Conservation (phyloP, 2,797 vertebrate species). For the Stomatorhinus walkeri region DNA sequence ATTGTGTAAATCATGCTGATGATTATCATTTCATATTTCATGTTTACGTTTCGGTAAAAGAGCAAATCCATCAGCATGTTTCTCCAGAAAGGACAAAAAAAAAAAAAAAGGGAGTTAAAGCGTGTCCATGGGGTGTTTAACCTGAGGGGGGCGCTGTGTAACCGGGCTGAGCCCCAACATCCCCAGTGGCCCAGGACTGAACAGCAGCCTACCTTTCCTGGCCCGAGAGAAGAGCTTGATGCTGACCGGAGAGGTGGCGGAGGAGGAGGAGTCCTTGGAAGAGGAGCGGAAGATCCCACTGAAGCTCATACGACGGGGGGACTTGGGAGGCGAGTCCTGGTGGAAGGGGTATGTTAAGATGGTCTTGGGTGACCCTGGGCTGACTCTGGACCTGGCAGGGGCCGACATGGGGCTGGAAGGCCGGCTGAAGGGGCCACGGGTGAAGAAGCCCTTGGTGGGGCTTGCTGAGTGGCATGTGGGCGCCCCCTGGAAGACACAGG, state of each 20-base stretch:
- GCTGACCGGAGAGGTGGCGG: constrained; percentile 71
- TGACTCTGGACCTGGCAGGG: constrained; percentile 65
- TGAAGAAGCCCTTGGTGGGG: constrained; percentile 74
- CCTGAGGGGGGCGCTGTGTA: background rate
- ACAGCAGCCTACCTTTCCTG: constrained; percentile 78
- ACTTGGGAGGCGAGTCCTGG: constrained; percentile 82
- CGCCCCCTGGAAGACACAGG: constrained; percentile 63
- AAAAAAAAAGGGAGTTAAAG: background rate
- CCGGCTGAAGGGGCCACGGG: constrained; percentile 61
- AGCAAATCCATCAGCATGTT: background rate
- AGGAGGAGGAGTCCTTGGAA: constrained; percentile 73
- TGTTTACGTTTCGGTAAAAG: background rate
- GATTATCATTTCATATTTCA: background rate
- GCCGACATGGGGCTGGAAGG: constrained; percentile 75
- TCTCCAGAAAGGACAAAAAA: background rate
- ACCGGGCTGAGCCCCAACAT: background rate
- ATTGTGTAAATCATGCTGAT: background rate
- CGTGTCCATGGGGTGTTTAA: background rate
- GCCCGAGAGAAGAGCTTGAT: constrained; percentile 90
- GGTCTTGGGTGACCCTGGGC: constrained; percentile 75
- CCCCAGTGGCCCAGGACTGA: background rate
- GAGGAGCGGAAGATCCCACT: constrained; percentile 90
- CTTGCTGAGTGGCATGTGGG: constrained; percentile 64
- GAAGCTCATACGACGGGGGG: constrained; percentile 92
- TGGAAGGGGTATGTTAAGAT: constrained; percentile 78